A percentile compares a stretch with the other conserved stretches of the same genome.
These are phyloP conservation scores for Orcinus orca DNA, from an alignment of 2,113 vertebrate species.

Conservation along the genomic window DNA sequence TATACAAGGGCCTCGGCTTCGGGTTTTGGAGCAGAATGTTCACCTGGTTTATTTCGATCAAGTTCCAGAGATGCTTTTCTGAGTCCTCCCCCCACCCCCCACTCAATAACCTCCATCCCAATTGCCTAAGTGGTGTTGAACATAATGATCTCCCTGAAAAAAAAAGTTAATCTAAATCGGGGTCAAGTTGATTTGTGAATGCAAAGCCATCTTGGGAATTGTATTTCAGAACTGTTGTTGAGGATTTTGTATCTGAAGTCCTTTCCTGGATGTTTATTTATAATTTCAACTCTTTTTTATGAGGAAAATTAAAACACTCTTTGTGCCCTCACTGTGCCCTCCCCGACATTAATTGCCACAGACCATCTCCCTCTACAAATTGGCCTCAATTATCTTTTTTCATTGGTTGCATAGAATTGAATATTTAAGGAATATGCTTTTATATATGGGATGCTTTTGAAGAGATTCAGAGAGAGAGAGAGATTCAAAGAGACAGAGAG, in stretches of 20 bases:
- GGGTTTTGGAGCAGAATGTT: not conserved
- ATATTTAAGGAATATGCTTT: not conserved
- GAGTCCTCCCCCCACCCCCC: not conserved
- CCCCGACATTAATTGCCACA: not conserved
- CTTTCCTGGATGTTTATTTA: not conserved
- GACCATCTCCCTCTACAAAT: not conserved
- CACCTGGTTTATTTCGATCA: not conserved
- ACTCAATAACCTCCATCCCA: not conserved
- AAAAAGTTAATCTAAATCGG: not conserved
- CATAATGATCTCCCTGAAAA: not conserved
- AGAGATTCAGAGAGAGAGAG: not conserved
- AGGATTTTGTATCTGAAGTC: not conserved
- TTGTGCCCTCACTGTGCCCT: not conserved
- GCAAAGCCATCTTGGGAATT: not conserved
- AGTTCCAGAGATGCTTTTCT: not conserved
- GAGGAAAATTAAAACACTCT: not conserved
- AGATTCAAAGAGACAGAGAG: not conserved
- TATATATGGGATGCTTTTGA: not conserved
- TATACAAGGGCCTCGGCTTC: not conserved
- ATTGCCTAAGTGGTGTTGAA: not conserved
- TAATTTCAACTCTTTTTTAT: not conserved
- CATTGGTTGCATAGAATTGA: not conserved
- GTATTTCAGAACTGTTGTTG: not conserved
- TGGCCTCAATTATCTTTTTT: not conserved
- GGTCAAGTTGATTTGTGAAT: not conserved